Evolutionary conservation across 2,888 invertebrate species (phyloP).

Genomic region (Eupithecia vulgata): DNA sequence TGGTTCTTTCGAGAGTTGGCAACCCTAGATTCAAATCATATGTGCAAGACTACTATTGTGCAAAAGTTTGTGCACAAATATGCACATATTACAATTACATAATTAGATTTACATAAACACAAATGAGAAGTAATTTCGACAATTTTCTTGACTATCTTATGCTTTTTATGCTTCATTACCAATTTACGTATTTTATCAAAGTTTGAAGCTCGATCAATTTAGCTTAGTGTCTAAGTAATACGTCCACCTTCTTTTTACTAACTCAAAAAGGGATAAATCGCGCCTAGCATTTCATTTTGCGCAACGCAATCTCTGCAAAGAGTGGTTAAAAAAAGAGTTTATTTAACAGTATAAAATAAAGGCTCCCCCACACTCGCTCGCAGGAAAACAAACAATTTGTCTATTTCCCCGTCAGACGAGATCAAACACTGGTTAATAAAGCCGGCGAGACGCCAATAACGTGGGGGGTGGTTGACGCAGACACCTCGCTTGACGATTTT

Average conservation of each 20-base stretch:
- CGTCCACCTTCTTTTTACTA: background rate
- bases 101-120: background rate
- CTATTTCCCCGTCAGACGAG: conserved; percentile 69
- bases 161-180: too few relatives aligned
- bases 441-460: conserved; percentile 68
- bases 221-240: background rate
- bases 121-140: too few relatives aligned
- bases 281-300: background rate
- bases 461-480: conserved; percentile 65
- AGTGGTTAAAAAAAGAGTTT: conserved; percentile 33
- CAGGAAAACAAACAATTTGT: conserved; percentile 74
- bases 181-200: too few relatives aligned
- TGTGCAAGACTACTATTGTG: background rate
- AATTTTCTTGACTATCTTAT: too few relatives aligned
- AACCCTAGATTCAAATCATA: too few relatives aligned
- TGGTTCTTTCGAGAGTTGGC: too few relatives aligned
- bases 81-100: background rate
- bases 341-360: conserved; percentile 43
- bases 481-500: conserved; percentile 59
- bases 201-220: too few relatives aligned
- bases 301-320: conserved; percentile 2
- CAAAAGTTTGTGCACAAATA: background rate
- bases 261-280: background rate
- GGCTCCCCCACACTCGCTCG: conserved; percentile 45
- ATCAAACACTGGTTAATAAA: conserved; percentile 76